Conservation (phyloP, 2,888 invertebrate species). For the Heliconius ismenius region DNA sequence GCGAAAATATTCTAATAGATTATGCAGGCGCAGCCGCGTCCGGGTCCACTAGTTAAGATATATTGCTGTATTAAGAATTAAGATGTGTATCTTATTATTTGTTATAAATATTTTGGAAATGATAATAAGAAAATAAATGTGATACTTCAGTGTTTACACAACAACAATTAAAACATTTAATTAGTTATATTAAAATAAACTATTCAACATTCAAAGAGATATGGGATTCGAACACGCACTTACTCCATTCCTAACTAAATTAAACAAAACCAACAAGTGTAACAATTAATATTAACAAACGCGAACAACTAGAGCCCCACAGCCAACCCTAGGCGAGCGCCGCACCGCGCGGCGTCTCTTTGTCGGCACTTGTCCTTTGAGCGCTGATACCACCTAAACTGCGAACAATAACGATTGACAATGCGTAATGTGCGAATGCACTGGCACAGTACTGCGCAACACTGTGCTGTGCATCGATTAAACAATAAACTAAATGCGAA, state of each 20-base stretch:
- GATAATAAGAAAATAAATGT: too few species aligned
- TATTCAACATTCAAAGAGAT: too few species aligned
- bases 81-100: not conserved
- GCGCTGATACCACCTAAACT: conserved; percentile 50
- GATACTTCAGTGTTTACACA: too few species aligned
- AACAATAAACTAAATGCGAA: conserved; percentile 23
- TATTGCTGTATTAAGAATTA: not conserved
- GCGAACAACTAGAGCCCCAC: conserved; percentile 5
- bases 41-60: too few species aligned
- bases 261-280: not conserved
- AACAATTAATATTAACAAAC: not conserved
- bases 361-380: conserved; percentile 78
- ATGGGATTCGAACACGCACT: too few species aligned
- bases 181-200: not conserved
- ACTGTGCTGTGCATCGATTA: conserved; percentile 27
- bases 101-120: too few species aligned
- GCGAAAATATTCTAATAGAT: too few species aligned
- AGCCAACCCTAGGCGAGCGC: conserved; percentile 66
- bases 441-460: conserved; percentile 24
- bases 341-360: conserved; percentile 72
- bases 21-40: too few species aligned
- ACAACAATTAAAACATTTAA: not conserved
- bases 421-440: conserved; percentile 47
- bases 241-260: not conserved
- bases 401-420: conserved; percentile 53